A percentile compares a stretch with the other conserved stretches of the same genome.
These are phyloP conservation scores for Metopia argyrocephala DNA, from an alignment of 2,888 invertebrate genomes.

Conservation along the genomic window DNA sequence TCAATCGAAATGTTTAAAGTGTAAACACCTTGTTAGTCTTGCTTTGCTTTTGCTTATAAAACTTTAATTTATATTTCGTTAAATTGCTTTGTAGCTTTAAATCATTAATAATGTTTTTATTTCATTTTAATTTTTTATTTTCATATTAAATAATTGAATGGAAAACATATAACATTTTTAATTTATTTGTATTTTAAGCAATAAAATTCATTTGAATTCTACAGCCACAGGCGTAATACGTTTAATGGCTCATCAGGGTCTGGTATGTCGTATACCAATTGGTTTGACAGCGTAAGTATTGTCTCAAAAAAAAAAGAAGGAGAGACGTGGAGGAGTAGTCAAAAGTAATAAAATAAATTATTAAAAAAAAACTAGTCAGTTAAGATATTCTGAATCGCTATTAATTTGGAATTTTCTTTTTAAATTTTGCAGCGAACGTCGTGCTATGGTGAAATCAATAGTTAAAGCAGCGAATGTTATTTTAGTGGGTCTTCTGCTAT, in stretches of 20 bases:
- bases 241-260: slow-evolving; percentile 38
- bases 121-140: neutral
- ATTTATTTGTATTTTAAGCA: neutral
- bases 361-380: no score
- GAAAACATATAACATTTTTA: neutral
- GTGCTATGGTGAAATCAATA: slow-evolving; percentile 71
- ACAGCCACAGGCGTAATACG: slow-evolving; percentile 9
- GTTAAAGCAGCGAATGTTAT: slow-evolving; percentile 75
- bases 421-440: slow-evolving; percentile 70
- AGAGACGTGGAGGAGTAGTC: neutral
- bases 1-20: slow-evolving; percentile 21
- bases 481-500: slow-evolving; percentile 74
- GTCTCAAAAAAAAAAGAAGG: neutral
- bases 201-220: slow-evolving; percentile 34
- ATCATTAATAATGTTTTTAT: slow-evolving; percentile 25
- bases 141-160: neutral
- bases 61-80: neutral
- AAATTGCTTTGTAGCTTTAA: neutral
- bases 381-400: no score
- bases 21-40: slow-evolving; percentile 9
- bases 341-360: no score
- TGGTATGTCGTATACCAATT: slow-evolving; percentile 54
- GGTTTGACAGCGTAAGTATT: slow-evolving; percentile 59
- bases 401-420: slow-evolving; percentile 7
- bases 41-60: neutral